Conservation (phyloP, 2,113 vertebrate genomes). For the Odontophorus gujanensis region DNA sequence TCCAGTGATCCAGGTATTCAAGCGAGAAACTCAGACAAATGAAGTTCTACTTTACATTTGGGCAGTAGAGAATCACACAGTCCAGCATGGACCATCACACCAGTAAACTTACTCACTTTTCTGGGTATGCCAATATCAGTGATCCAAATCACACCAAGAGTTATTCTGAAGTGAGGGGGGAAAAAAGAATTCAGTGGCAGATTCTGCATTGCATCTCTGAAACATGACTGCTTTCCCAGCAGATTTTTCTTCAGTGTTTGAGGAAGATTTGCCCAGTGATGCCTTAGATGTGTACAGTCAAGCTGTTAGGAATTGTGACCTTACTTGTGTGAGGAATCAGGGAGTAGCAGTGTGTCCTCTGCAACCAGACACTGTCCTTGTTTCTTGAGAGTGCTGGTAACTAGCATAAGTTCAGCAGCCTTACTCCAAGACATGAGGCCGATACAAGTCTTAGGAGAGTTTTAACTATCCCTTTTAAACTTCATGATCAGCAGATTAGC, state of each 20-base stretch:
- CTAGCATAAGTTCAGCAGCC: neutral
- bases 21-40: neutral
- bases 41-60: neutral
- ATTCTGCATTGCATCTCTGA: neutral
- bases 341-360: neutral
- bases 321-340: neutral
- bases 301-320: neutral
- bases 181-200: neutral
- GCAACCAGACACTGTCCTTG: rapidly evolving
- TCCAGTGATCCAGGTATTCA: neutral
- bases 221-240: neutral
- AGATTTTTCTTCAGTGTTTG: neutral
- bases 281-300: neutral
- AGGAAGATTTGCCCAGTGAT: neutral
- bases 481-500: neutral
- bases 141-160: neutral
- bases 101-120: neutral
- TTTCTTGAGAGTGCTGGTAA: neutral
- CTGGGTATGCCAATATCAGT: neutral
- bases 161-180: neutral
- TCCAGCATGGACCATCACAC: neutral
- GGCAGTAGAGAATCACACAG: neutral
- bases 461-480: neutral
- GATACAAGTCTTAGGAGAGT: neutral
- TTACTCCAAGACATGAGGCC: neutral